These are phyloP conservation scores for Tachina grossa DNA, from an alignment of 2,888 invertebrate species.

Conservation along the genomic window DNA sequence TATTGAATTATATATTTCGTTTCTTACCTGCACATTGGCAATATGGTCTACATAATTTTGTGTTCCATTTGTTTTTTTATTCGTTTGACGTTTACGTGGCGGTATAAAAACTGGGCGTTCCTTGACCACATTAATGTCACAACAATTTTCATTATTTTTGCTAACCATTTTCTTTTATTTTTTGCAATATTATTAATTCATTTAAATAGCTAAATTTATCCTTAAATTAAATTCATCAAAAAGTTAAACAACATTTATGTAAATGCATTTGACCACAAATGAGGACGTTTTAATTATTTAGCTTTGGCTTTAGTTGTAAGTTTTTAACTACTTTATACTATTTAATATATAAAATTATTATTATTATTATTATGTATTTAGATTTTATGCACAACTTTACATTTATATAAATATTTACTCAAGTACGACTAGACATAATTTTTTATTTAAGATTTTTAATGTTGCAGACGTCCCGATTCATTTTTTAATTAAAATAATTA, in stretches of 20 bases:
- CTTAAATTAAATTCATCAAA: conserved; percentile 2
- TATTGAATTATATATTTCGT: neutral
- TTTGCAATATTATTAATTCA: conserved; percentile 7
- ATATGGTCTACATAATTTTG: conserved; percentile 86
- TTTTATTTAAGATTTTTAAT: conserved; percentile 28
- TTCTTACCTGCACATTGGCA: conserved; percentile 85
- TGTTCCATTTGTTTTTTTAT: conserved; percentile 84
- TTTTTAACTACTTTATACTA: conserved; percentile 5
- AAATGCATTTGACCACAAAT: conserved; percentile 70
- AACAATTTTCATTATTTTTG: conserved; percentile 65
- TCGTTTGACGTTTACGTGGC: conserved; percentile 85
- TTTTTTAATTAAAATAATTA: conserved; percentile 24
- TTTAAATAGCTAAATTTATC: conserved; percentile 22
- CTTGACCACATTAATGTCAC: conserved; percentile 75
- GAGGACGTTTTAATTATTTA: conserved; percentile 62
- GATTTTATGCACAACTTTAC: neutral
- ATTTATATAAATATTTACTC: neutral
- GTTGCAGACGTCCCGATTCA: conserved; percentile 54
- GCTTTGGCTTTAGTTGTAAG: conserved; percentile 19
- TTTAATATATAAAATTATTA: neutral
- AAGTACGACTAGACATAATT: neutral
- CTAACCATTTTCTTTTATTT: conserved; percentile 65
- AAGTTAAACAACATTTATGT: conserved; percentile 21
- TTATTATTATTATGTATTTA: neutral
- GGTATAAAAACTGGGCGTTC: conserved; percentile 85